Conservation (phyloP, 2,888 invertebrate genomes). For the Atethmia centrago region DNA sequence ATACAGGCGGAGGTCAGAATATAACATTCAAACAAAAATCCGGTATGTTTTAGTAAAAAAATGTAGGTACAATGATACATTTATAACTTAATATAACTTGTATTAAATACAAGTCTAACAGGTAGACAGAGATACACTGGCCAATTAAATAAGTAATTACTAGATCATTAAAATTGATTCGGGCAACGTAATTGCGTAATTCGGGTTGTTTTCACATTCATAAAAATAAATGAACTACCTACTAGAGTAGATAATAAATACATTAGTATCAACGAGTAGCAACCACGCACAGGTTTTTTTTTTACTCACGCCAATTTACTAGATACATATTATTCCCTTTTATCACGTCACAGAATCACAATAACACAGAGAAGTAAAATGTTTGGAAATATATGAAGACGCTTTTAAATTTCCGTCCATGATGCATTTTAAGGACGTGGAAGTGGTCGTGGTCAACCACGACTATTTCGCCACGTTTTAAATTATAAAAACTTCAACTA, state of each 20-base stretch:
- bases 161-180: background rate
- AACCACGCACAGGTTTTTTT: background rate
- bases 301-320: too few relatives aligned
- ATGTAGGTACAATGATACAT: background rate
- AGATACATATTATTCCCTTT: too few relatives aligned
- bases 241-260: background rate
- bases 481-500: background rate
- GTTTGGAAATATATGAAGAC: too few relatives aligned
- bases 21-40: background rate
- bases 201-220: conserved; percentile 5
- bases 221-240: background rate
- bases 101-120: background rate
- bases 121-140: background rate
- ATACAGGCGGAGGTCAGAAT: background rate
- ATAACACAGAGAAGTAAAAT: too few relatives aligned
- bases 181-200: conserved; percentile 6
- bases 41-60: background rate
- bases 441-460: background rate
- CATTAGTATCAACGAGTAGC: background rate
- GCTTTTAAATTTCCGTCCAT: too few relatives aligned
- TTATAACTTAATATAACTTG: too few relatives aligned
- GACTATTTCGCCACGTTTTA: background rate
- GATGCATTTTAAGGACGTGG: too few relatives aligned
- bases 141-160: background rate
- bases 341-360: too few relatives aligned